Conservation (phyloP, 2,113 vertebrate species). For the Syngnathus floridae region DNA sequence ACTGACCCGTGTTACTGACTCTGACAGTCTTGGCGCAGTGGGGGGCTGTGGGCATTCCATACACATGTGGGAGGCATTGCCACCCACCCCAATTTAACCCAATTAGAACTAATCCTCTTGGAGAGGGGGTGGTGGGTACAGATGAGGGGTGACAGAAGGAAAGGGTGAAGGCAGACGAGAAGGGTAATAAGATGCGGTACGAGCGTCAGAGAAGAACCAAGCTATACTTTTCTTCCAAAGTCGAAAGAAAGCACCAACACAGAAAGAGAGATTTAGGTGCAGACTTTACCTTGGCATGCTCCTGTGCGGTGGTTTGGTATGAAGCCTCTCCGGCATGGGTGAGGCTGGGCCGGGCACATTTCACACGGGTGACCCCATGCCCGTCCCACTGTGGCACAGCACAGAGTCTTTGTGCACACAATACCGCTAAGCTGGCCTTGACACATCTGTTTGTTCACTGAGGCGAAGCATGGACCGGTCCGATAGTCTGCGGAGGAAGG, state of each 20-base stretch:
- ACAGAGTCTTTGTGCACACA: constrained; percentile 95
- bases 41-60: constrained; percentile 65
- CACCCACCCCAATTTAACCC: constrained; percentile 72
- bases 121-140: constrained; percentile 35
- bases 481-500: constrained; percentile 80
- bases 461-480: constrained; percentile 93
- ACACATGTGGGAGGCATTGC: constrained; percentile 68
- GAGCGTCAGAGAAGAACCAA: constrained; percentile 10
- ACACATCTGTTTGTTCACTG: constrained; percentile 98
- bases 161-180: constrained; percentile 16
- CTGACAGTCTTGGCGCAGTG: constrained; percentile 68
- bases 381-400: constrained; percentile 93
- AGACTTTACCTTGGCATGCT: constrained; percentile 91
- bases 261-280: constrained; percentile 29
- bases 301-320: constrained; percentile 94
- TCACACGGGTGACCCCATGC: constrained; percentile 98
- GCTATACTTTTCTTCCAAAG: constrained; percentile 6
- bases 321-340: constrained; percentile 93
- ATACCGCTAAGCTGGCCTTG: constrained; percentile 96
- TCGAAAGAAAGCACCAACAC: constrained; percentile 18
- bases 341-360: constrained; percentile 95
- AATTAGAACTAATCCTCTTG: constrained; percentile 71
- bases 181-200: constrained; percentile 38
- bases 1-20: constrained; percentile 73
- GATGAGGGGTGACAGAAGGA: constrained; percentile 33